These are phyloP conservation scores for Chalcosyrphus nemorum DNA, from an alignment of 2,888 invertebrate species.

Conservation along the genomic window DNA sequence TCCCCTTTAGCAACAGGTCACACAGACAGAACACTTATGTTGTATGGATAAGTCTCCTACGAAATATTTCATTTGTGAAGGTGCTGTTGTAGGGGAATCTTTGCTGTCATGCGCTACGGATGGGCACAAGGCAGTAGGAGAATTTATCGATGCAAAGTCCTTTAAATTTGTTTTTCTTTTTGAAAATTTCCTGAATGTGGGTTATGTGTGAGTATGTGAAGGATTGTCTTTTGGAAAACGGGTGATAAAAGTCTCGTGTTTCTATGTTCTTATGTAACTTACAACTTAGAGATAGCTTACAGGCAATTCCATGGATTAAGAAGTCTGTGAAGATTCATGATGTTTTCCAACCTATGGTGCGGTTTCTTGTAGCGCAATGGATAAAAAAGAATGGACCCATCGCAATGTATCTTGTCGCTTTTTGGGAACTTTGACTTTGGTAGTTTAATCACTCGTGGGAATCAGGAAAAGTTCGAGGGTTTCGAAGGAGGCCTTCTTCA, in stretches of 20 bases:
- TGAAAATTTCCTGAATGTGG: not conserved
- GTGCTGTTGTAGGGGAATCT: conserved; percentile 40
- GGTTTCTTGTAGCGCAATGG: too few relatives aligned
- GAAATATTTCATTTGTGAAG: not conserved
- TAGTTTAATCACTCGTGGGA: too few relatives aligned
- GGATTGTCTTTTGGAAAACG: not conserved
- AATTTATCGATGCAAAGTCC: conserved; percentile 25
- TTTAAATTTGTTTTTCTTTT: conserved; percentile 4
- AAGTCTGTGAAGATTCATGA: too few relatives aligned
- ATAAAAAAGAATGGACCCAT: too few relatives aligned
- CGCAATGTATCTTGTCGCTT: too few relatives aligned
- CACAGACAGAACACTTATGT: conserved; percentile 21
- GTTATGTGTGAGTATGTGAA: conserved; percentile 1
- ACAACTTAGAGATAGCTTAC: not conserved
- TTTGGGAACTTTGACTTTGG: too few relatives aligned
- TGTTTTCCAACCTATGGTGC: too few relatives aligned
- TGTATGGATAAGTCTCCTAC: conserved; percentile 15
- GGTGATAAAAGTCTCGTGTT: not conserved
- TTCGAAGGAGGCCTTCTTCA: too few relatives aligned
- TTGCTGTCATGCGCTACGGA: conserved; percentile 46
- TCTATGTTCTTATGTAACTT: not conserved
- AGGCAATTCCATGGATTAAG: too few relatives aligned
- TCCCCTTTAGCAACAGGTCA: conserved; percentile 72
- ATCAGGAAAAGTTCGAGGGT: too few relatives aligned
- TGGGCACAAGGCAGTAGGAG: conserved; percentile 21